These are phyloP conservation scores for Callyntrura sp. DNA, from an alignment of 2,888 invertebrate genomes.

Conservation along the genomic window DNA sequence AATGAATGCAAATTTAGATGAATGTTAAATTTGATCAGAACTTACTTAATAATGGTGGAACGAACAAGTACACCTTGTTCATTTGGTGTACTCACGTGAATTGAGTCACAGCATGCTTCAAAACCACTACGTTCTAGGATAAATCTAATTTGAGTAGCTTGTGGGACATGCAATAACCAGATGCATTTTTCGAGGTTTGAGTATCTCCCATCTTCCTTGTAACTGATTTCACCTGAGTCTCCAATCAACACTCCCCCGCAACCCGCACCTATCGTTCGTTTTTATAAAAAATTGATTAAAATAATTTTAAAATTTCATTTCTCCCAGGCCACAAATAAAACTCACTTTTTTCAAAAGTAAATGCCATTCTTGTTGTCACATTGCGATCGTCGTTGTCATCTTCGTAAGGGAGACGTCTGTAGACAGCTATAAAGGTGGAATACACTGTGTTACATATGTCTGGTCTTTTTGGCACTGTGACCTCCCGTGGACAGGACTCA, in stretches of 20 bases:
- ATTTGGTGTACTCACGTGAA: constrained; percentile 34
- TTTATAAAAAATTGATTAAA: background rate
- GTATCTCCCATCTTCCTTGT: constrained; percentile 54
- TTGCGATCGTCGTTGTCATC: background rate
- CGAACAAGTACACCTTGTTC: background rate
- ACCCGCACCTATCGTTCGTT: constrained; percentile 25
- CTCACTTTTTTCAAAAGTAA: constrained; percentile 50
- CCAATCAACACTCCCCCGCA: constrained; percentile 65
- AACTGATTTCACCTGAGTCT: constrained; percentile 53
- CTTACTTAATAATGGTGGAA: constrained; percentile 4
- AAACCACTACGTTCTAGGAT: constrained; percentile 40
- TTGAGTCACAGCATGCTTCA: constrained; percentile 66
- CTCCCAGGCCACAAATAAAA: background rate
- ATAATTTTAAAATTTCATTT: background rate
- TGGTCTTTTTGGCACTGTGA: background rate
- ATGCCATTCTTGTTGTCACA: background rate
- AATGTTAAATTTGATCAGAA: background rate
- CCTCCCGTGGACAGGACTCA: background rate
- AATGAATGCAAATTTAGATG: background rate
- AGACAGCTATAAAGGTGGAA: constrained; percentile 44
- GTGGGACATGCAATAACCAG: constrained; percentile 57
- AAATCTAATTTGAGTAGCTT: constrained; percentile 52
- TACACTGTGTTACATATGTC: constrained; percentile 57
- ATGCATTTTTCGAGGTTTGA: constrained; percentile 62
- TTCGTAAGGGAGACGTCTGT: constrained; percentile 29